Base-by-base conservation (phyloP, 2,888 invertebrate genomes). In the Thyatira batis region DNA sequence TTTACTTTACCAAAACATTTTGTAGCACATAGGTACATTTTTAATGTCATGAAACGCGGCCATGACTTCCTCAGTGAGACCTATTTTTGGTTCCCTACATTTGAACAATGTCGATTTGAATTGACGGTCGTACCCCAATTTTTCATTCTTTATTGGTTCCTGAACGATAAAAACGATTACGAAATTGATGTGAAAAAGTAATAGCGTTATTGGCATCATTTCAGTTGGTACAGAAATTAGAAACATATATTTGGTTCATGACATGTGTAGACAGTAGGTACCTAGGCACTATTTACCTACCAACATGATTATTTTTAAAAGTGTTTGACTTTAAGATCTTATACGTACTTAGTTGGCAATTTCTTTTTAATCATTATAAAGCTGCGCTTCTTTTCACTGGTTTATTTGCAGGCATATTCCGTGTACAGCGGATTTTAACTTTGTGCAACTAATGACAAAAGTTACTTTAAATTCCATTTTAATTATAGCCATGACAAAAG, bases 1-100 rank as follows among this genome's bases (percentile, higher is more conserved):
- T n/a, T n/a, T n/a, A n/a, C n/a, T n/a, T n/a, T n/a, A n/a, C n/a
- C n/a, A n/a, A n/a, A n/a, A n/a, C n/a, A n/a, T n/a, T n/a, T n/a
- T n/a, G n/a, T n/a, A n/a, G n/a, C n/a, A 13, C 52, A 39, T 44
- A 11, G 17, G 28, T 46, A 44, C 23, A 23, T 52, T 54, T 62
- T 52, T 61, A 52, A 25, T 50, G 49, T 59, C 62, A 62, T 56
- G 64, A 6, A 8, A 20, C 2, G 17, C 17, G 52, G 50, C 49
- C 60, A 52, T 56, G 56, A 51, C 49, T 56, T 59, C 63, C 63
- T 50, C 44, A 30, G 44, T 13, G 20, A 44, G 25, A 11, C 25
- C 50, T 45, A 51, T 53, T 53, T 17, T 27, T 13, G 27, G 2
- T 5, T 30, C 30, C 25, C 25, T 48, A 20, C 20, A 20, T 27